Conservation (phyloP, 1,140 invertebrate genomes). For the Diorhabda carinulata region DNA sequence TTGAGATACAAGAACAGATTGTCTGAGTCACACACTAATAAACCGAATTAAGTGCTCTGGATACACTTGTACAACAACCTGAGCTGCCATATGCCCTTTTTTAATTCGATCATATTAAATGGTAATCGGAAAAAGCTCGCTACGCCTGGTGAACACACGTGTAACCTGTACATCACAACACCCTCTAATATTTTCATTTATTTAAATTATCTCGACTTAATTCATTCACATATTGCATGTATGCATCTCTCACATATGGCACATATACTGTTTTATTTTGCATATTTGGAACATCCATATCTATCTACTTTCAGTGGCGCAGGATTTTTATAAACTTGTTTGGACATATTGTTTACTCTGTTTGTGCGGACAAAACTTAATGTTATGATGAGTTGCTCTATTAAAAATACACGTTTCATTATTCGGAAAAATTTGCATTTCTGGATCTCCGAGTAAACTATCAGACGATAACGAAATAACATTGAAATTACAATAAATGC, state of each 20-base stretch:
- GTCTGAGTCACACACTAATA: constrained; percentile 14
- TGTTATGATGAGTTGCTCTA: no score
- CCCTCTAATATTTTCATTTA: constrained; percentile 16
- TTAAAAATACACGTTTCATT: no score
- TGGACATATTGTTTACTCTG: no score
- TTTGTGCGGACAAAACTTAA: no score
- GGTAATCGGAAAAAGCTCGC: constrained; percentile 9
- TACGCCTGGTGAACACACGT: constrained; percentile 12
- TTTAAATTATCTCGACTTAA: constrained; percentile 14
- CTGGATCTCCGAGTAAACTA: no score
- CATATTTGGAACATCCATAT: constrained; percentile 12
- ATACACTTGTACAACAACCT: constrained; percentile 16
- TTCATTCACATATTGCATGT: constrained; percentile 17
- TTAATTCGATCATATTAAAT: constrained; percentile 12
- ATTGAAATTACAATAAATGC: no score
- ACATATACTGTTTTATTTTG: constrained; percentile 11
- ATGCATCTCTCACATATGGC: constrained; percentile 13
- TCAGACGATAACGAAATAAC: no score
- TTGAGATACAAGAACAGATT: neutral
- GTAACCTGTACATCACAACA: constrained; percentile 15
- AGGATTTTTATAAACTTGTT: neutral
- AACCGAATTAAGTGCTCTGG: constrained; percentile 7
- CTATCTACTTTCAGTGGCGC: neutral
- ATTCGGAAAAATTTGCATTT: no score
- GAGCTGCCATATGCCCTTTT: constrained; percentile 12